These are phyloP conservation scores for Fragariocoptes setiger DNA, from an alignment of 1,140 invertebrate species.

Conservation along the genomic window DNA sequence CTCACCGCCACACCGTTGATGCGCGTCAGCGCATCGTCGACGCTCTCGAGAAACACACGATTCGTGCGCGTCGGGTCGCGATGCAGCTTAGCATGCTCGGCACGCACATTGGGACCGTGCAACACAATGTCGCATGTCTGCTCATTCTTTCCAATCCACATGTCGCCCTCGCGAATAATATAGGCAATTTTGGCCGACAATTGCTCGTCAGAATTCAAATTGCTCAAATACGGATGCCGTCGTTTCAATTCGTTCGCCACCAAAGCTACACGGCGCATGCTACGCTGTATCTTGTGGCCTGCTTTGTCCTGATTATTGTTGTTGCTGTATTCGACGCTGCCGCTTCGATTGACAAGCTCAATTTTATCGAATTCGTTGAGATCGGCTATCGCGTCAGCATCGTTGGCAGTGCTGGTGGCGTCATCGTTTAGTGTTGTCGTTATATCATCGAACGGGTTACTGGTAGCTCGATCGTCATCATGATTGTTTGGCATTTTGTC, in stretches of 20 bases:
- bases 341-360: not conserved
- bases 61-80: slow-evolving; percentile 15
- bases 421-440: not conserved
- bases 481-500: too few relatives aligned
- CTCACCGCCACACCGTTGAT: slow-evolving; percentile 23
- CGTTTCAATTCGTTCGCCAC: too few relatives aligned
- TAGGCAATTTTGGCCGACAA: slow-evolving; percentile 24
- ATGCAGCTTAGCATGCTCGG: slow-evolving; percentile 23
- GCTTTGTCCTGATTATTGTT: slow-evolving; percentile 11
- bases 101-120: slow-evolving; percentile 24
- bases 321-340: slow-evolving; percentile 19
- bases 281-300: not conserved
- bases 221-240: slow-evolving; percentile 23
- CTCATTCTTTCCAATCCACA: slow-evolving; percentile 21
- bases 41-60: slow-evolving; percentile 19
- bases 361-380: not conserved
- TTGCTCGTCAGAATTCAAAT: slow-evolving; percentile 26
- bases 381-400: not conserved
- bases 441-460: not conserved
- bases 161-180: slow-evolving; percentile 20
- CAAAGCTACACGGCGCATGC: too few relatives aligned
- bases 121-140: slow-evolving; percentile 20
- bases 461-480: not conserved
- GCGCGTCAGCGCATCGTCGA: slow-evolving; percentile 20
- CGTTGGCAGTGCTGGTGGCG: not conserved